Conservation (phyloP, 2,888 invertebrate genomes). For the Apamea crenata region DNA sequence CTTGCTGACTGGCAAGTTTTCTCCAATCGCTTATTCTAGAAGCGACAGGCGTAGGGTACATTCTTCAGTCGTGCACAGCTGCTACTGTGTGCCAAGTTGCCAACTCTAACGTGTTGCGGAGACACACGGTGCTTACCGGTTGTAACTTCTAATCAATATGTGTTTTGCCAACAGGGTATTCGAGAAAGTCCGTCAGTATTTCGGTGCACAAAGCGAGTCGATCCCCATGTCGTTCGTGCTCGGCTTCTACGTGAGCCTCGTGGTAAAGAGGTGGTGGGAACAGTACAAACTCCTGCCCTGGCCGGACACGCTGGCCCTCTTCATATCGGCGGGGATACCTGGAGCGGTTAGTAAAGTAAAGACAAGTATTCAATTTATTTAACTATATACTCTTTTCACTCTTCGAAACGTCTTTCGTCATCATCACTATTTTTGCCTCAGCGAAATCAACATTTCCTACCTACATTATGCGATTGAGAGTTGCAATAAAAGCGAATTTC, state of each 20-base stretch:
- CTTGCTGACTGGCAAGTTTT: no score
- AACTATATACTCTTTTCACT: conserved; percentile 39
- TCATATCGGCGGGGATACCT: conserved; percentile 97
- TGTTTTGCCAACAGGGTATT: conserved; percentile 93
- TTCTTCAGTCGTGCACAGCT: background rate
- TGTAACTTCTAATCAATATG: conserved; percentile 16
- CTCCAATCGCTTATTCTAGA: no score
- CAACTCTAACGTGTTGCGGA: background rate
- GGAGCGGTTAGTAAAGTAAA: conserved; percentile 94
- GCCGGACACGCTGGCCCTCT: conserved; percentile 98
- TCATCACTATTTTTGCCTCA: conserved; percentile 34
- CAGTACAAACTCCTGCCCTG: conserved; percentile 97
- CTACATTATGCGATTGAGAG: conserved; percentile 52
- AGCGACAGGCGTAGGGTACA: background rate
- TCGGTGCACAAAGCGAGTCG: conserved; percentile 96
- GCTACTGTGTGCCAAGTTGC: background rate
- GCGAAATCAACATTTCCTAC: conserved; percentile 57
- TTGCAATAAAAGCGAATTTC: conserved; percentile 65
- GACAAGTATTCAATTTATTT: conserved; percentile 72
- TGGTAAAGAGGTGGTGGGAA: conserved; percentile 98
- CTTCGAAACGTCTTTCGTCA: conserved; percentile 31
- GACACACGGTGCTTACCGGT: background rate
- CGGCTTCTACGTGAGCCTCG: conserved; percentile 98
- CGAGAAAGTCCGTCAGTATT: conserved; percentile 96
- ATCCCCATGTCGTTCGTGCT: conserved; percentile 99